These are phyloP conservation scores for Chroicocephalus ridibundus DNA, from an alignment of 2,113 vertebrate genomes.

Conservation along the genomic window DNA sequence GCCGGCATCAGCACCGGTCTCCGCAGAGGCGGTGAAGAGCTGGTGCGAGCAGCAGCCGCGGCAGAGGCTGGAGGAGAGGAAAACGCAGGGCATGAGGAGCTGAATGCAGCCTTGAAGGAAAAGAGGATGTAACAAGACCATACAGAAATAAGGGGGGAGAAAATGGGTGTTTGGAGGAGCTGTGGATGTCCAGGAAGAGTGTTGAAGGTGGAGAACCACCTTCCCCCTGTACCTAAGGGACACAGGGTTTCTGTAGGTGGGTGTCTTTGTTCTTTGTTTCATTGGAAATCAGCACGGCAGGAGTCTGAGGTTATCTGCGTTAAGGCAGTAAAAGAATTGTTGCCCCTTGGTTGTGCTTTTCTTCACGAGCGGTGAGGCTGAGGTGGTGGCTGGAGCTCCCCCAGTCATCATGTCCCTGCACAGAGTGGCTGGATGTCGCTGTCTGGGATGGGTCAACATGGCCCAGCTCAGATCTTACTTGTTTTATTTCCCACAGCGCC, in stretches of 20 bases:
- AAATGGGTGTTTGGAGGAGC: neutral
- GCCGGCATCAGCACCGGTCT: fast-evolving
- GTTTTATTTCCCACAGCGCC: neutral
- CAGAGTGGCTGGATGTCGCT: fast-evolving
- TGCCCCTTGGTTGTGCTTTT: neutral
- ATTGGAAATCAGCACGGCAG: neutral
- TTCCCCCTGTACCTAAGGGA: neutral
- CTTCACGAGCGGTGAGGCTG: neutral
- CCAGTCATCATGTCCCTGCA: fast-evolving
- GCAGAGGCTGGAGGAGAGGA: neutral
- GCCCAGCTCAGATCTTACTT: neutral
- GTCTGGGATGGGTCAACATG: neutral
- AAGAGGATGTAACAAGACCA: neutral
- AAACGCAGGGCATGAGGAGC: neutral
- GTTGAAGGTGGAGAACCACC: neutral
- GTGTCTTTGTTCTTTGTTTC: neutral
- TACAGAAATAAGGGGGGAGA: neutral
- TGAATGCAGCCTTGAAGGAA: neutral
- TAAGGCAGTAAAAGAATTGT: neutral
- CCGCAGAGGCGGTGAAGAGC: neutral
- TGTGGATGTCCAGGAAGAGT: neutral
- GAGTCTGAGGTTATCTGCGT: neutral
- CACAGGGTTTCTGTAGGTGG: neutral
- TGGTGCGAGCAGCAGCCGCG: neutral
- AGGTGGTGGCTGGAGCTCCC: neutral